Evolutionary conservation across 2,888 invertebrate genomes (phyloP).

Genomic region (Neoitamus cyanurus): DNA sequence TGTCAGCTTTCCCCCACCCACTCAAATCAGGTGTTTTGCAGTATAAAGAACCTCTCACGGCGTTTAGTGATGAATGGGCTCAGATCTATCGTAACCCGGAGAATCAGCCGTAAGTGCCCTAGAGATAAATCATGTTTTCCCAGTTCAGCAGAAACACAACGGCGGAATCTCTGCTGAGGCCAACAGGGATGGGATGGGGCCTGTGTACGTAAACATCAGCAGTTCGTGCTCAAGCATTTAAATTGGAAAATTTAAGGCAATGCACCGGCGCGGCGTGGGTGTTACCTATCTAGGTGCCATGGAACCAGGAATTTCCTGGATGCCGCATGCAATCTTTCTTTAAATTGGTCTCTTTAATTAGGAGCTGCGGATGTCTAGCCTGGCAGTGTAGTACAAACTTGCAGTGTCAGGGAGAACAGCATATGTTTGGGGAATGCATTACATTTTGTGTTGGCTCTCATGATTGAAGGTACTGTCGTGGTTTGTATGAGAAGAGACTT

Average conservation of each 20-base stretch:
- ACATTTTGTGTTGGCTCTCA: neutral
- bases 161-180: neutral
- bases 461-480: neutral
- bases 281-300: slow-evolving; percentile 41
- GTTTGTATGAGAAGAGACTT: neutral
- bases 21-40: slow-evolving; percentile 7
- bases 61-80: slow-evolving; percentile 45
- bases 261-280: slow-evolving; percentile 43
- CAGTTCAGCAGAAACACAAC: neutral
- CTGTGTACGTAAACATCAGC: slow-evolving; percentile 46
- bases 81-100: slow-evolving; percentile 22
- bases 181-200: slow-evolving; percentile 15
- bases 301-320: slow-evolving; percentile 27
- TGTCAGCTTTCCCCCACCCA: slow-evolving; percentile 18
- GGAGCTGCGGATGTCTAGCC: neutral
- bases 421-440: neutral
- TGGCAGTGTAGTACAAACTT: neutral
- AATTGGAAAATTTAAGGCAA: slow-evolving; percentile 51
- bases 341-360: slow-evolving; percentile 28
- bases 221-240: slow-evolving; percentile 52
- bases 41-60: neutral
- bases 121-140: slow-evolving; percentile 40
- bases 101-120: neutral
- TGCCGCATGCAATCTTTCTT: slow-evolving; percentile 27
- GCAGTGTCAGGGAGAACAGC: neutral